phyloP scores from a whole-genome alignment of 2,797 vertebrate species.

The Oreochromis mossambicus region DNA sequence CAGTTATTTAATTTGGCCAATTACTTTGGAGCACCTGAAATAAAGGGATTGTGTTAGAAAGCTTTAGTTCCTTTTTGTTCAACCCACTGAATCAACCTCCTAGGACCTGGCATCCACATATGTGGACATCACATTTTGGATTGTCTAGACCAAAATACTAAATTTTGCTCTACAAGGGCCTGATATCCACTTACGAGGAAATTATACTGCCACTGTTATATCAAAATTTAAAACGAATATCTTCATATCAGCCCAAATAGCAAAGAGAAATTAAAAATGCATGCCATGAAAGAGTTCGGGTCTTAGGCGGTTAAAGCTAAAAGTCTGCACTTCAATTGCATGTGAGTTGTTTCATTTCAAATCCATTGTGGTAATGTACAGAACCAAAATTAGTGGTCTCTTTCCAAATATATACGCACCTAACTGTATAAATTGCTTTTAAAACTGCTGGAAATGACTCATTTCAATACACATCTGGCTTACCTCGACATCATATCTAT shows the following conservation, averaged over 20 bases:
- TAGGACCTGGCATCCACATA: too few relatives aligned
- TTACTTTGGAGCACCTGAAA: too few relatives aligned
- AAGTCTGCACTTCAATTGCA: not conserved
- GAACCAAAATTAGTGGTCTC: not conserved
- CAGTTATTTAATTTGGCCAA: too few relatives aligned
- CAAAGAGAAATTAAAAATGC: not conserved
- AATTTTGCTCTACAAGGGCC: not conserved
- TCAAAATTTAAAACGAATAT: not conserved
- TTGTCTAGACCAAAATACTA: not conserved
- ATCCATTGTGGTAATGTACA: not conserved
- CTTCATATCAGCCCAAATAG: not conserved
- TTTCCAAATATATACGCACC: not conserved
- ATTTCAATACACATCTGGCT: not conserved
- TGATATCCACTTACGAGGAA: not conserved
- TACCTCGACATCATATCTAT: not conserved
- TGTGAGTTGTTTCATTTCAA: not conserved
- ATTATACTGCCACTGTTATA: not conserved
- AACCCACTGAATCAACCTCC: too few relatives aligned
- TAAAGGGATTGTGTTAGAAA: too few relatives aligned
- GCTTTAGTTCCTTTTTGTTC: too few relatives aligned
- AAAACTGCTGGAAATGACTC: not conserved
- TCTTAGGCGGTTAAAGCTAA: not conserved
- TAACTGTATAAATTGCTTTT: not conserved
- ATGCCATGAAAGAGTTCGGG: not conserved
- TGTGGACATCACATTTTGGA: too few relatives aligned